Evolutionary conservation across 2,113 vertebrate species (phyloP).

Genomic region (Myxocyprinus asiaticus): DNA sequence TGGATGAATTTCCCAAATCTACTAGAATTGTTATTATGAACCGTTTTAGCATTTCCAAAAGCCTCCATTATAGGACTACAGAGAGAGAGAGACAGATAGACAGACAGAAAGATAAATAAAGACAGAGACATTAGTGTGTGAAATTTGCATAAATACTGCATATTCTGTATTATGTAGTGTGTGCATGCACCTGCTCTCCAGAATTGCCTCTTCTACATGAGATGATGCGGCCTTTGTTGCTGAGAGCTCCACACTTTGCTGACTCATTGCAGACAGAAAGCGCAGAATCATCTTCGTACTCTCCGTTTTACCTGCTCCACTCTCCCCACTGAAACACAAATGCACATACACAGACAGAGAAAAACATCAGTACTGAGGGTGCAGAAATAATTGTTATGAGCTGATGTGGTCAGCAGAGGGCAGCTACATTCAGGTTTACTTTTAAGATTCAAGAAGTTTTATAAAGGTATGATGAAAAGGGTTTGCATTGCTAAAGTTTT

Average conservation of each 20-base stretch:
- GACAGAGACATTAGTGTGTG: too few species aligned
- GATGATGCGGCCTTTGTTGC: slow-evolving; percentile 76
- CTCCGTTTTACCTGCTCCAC: slow-evolving; percentile 95
- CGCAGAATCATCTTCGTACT: slow-evolving; percentile 96
- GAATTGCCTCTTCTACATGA: slow-evolving; percentile 89
- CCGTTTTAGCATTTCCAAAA: slow-evolving; percentile 94
- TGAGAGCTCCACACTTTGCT: slow-evolving; percentile 83
- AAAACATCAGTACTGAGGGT: neutral
- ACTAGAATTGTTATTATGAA: slow-evolving; percentile 99
- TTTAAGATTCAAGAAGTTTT: neutral
- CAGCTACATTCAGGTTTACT: slow-evolving; percentile 6
- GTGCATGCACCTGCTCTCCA: slow-evolving; percentile 88
- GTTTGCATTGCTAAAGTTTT: too few species aligned
- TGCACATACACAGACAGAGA: neutral
- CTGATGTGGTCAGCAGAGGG: slow-evolving; percentile 8
- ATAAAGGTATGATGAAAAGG: neutral
- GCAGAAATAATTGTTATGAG: neutral
- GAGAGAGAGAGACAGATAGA: neutral
- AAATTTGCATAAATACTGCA: neutral
- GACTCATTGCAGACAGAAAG: slow-evolving; percentile 93
- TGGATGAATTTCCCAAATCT: slow-evolving; percentile 98
- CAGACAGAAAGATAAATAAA: too few species aligned
- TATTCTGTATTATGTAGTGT: neutral
- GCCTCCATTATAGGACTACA: slow-evolving; percentile 98
- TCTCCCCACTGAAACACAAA: slow-evolving; percentile 85